These are phyloP conservation scores for Caenorhabditis parvicauda DNA, from an alignment of 2,888 invertebrate species.

Conservation along the genomic window DNA sequence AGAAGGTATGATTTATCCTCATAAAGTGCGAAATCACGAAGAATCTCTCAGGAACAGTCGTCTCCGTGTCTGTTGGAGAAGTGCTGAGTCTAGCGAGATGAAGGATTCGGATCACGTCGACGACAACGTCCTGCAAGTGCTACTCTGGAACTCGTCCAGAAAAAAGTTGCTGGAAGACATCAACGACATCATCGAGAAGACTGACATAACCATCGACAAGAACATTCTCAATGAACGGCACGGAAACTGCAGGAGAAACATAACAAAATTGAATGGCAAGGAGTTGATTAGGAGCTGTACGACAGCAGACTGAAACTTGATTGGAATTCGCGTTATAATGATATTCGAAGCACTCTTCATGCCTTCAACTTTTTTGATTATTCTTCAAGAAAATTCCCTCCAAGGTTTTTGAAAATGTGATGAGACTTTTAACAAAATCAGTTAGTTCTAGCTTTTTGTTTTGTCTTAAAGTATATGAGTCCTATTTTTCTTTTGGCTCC, in stretches of 20 bases:
- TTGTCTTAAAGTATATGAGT: too few relatives aligned
- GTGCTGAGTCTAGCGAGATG: conserved; percentile 52
- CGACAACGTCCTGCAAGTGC: conserved; percentile 55
- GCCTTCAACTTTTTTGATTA: background rate
- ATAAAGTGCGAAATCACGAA: background rate
- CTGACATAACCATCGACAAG: conserved; percentile 51
- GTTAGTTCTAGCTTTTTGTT: too few relatives aligned
- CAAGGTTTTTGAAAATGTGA: too few relatives aligned
- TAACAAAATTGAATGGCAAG: conserved; percentile 30
- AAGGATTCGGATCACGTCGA: conserved; percentile 52
- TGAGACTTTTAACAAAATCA: too few relatives aligned
- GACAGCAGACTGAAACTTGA: conserved; percentile 39
- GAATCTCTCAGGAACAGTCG: conserved; percentile 19
- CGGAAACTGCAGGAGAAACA: conserved; percentile 35
- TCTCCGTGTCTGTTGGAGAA: conserved; percentile 51
- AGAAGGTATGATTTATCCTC: too few relatives aligned
- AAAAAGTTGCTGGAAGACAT: conserved; percentile 32
- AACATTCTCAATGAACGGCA: conserved; percentile 40
- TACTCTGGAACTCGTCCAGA: conserved; percentile 36
- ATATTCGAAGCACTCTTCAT: background rate
- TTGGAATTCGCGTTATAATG: too few relatives aligned
- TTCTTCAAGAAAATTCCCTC: too few relatives aligned
- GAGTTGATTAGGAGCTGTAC: conserved; percentile 52
- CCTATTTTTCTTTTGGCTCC: too few relatives aligned
- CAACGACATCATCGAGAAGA: conserved; percentile 33